Evolutionary conservation across 2,888 invertebrate genomes (phyloP).

Genomic region (Petrolisthes cinctipes): DNA sequence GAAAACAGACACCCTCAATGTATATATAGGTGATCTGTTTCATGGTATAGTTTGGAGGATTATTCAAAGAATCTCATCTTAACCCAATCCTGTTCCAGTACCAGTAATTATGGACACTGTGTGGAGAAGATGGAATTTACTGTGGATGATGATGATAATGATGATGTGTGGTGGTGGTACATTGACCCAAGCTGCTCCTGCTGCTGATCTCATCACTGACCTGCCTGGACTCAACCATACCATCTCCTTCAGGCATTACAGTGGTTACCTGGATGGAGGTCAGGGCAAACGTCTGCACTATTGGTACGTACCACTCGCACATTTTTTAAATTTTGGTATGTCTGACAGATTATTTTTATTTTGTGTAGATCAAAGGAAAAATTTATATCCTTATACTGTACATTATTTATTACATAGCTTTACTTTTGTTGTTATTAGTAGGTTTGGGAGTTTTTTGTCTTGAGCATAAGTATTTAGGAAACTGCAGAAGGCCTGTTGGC

Average conservation of each 20-base stretch:
- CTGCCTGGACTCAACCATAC: constrained; percentile 53
- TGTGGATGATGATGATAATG: neutral
- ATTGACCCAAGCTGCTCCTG: constrained; percentile 22
- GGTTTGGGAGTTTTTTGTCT: too few species aligned
- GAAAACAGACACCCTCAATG: too few species aligned
- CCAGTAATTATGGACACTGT: too few species aligned
- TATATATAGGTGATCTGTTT: too few species aligned
- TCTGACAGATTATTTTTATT: too few species aligned
- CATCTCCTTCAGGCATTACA: constrained; percentile 55
- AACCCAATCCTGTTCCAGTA: too few species aligned
- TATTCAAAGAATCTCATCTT: too few species aligned
- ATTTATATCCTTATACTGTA: neutral
- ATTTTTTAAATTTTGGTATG: neutral
- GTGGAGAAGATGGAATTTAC: neutral
- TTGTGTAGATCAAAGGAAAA: neutral
- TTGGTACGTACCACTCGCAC: constrained; percentile 33
- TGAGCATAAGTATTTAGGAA: too few species aligned
- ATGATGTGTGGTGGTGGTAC: constrained; percentile 4
- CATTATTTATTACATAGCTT: too few species aligned
- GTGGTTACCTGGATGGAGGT: constrained; percentile 51
- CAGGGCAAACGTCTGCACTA: constrained; percentile 56
- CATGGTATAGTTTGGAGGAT: too few species aligned
- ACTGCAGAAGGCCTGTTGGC: too few species aligned
- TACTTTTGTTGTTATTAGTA: too few species aligned
- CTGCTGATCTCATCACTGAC: constrained; percentile 41